Evolutionary conservation across 2,113 vertebrate species (phyloP).

Genomic region (Nesoenas mayeri): DNA sequence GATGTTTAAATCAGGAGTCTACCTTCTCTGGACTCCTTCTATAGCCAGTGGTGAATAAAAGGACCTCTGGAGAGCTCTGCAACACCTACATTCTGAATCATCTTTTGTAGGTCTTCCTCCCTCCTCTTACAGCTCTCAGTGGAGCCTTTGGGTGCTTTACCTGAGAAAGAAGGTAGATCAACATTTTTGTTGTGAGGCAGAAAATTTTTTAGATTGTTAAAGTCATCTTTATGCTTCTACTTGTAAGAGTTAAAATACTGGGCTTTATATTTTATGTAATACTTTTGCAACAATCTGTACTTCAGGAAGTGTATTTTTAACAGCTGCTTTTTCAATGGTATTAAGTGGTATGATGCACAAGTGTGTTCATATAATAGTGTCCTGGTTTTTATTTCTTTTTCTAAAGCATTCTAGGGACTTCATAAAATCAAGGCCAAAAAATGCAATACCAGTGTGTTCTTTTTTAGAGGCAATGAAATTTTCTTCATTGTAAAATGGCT

Average conservation of each 20-base stretch:
- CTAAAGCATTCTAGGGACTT: not conserved
- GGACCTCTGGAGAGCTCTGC: slow-evolving; percentile 38
- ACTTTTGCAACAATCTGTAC: not conserved
- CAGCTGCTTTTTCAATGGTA: not conserved
- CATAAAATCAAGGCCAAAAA: not conserved
- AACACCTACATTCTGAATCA: not conserved
- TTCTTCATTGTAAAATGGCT: not conserved
- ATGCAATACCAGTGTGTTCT: not conserved
- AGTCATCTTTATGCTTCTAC: not conserved
- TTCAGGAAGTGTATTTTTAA: not conserved
- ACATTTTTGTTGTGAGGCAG: not conserved
- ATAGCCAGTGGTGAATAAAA: not conserved
- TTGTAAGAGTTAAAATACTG: not conserved
- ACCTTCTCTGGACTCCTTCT: not conserved
- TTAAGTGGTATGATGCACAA: not conserved
- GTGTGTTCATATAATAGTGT: not conserved
- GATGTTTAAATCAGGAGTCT: not conserved
- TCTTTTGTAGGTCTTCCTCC: not conserved
- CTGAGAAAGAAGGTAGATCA: not conserved
- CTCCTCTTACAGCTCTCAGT: not conserved
- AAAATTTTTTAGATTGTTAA: not conserved
- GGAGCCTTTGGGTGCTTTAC: not conserved
- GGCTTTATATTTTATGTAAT: not conserved
- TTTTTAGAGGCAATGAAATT: not conserved
- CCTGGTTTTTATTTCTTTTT: not conserved